phyloP scores from a whole-genome alignment of 2,888 invertebrate genomes.

The Chrysolina americana region DNA sequence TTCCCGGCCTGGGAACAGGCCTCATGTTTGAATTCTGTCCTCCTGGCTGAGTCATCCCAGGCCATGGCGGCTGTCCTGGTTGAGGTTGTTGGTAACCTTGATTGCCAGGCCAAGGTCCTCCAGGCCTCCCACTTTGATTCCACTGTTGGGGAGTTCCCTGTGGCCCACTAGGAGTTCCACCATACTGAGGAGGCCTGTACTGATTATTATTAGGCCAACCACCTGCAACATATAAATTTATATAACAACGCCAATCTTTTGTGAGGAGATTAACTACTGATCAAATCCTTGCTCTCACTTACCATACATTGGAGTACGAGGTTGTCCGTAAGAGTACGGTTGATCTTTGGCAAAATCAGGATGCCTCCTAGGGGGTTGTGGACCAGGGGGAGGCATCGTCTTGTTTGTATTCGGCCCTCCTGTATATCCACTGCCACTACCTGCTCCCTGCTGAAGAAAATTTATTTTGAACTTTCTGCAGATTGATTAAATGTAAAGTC shows the following conservation, averaged over 20 bases:
- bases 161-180: conserved; percentile 59
- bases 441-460: conserved; percentile 64
- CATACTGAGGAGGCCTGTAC: conserved; percentile 70
- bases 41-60: conserved; percentile 66
- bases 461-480: not conserved
- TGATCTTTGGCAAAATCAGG: conserved; percentile 87
- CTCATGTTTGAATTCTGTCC: conserved; percentile 70
- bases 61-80: conserved; percentile 70
- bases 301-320: conserved; percentile 79
- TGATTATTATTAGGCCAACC: conserved; percentile 79
- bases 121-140: conserved; percentile 69
- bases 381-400: conserved; percentile 77
- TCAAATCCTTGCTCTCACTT: conserved; percentile 56
- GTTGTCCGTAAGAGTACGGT: conserved; percentile 77
- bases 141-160: conserved; percentile 67
- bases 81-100: conserved; percentile 65
- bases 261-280: not conserved
- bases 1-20: conserved; percentile 70
- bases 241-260: not conserved
- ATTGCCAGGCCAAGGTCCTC: conserved; percentile 63
- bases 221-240: conserved; percentile 62
- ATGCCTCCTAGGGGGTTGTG: conserved; percentile 83
- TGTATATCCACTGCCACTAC: conserved; percentile 65
- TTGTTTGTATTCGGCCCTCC: conserved; percentile 71
- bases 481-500: too few relatives aligned